These are phyloP conservation scores for Herpailurus yagouaroundi DNA, from an alignment of 2,113 vertebrate species.

Conservation along the genomic window DNA sequence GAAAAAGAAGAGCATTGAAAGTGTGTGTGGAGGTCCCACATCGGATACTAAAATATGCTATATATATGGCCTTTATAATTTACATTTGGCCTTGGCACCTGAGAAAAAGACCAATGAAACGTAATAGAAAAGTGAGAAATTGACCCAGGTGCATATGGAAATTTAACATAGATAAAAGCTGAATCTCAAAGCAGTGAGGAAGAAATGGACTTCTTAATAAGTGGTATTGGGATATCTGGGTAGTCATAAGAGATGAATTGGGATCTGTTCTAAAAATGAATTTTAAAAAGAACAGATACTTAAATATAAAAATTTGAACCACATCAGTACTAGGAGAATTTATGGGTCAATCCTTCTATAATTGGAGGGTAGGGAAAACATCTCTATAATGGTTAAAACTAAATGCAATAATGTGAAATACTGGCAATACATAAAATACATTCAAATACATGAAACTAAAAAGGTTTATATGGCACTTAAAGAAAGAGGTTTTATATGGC, in stretches of 20 bases:
- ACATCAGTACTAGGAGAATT: conserved; percentile 35
- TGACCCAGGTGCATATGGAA: neutral
- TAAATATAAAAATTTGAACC: conserved; percentile 37
- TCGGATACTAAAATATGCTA: neutral
- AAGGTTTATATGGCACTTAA: neutral
- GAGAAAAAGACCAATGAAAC: conserved; percentile 10
- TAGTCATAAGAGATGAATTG: neutral
- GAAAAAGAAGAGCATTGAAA: neutral
- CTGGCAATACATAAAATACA: neutral
- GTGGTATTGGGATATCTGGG: neutral
- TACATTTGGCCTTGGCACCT: neutral
- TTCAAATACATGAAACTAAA: neutral
- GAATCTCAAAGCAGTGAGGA: conserved; percentile 1
- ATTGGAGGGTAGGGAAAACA: neutral
- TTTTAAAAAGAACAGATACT: conserved; percentile 28
- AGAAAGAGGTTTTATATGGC: neutral
- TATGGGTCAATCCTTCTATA: neutral
- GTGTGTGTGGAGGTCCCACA: neutral
- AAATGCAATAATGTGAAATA: neutral
- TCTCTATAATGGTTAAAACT: conserved; percentile 26
- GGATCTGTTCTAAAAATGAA: conserved; percentile 11
- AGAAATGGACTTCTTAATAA: neutral
- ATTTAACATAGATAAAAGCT: conserved; percentile 9
- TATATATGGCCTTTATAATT: conserved; percentile 39
- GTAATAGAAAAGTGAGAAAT: neutral